Evolutionary conservation across 1,140 invertebrate species (phyloP).

Genomic region (Medauroidea extradentata): DNA sequence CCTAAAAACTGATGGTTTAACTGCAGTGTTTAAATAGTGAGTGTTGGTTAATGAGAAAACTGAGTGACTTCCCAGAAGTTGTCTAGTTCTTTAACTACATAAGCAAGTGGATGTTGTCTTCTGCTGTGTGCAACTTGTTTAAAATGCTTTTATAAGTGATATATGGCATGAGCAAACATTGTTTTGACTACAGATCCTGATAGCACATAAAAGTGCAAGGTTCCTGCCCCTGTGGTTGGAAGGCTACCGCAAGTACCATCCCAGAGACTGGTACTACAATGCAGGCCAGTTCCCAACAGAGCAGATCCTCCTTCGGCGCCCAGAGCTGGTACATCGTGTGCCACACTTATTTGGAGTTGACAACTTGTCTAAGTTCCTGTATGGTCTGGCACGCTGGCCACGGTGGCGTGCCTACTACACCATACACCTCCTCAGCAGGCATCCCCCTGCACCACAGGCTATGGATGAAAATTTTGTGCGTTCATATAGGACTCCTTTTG

Average conservation of each 20-base stretch:
- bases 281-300: conserved; percentile 33
- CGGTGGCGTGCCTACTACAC: conserved; percentile 25
- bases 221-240: conserved; percentile 35
- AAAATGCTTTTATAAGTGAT: no score
- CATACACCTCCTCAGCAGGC: conserved; percentile 30
- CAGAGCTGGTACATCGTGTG: conserved; percentile 30
- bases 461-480: conserved; percentile 26
- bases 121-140: no score
- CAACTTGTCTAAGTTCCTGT: conserved; percentile 26
- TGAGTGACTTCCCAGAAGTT: no score
- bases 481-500: conserved; percentile 26
- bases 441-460: conserved; percentile 18
- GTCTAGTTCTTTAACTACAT: no score
- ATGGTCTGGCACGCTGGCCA: conserved; percentile 19
- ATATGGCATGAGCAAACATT: no score
- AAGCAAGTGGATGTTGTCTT: no score
- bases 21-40: no score
- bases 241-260: conserved; percentile 31
- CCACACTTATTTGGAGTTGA: conserved; percentile 31
- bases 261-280: conserved; percentile 37
- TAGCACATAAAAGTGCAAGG: conserved; percentile 34
- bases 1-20: no score
- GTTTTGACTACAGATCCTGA: no score
- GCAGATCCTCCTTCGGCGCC: conserved; percentile 24
- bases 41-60: no score